A percentile compares a stretch with the other conserved stretches of the same genome.
Evolutionary conservation across 2,797 vertebrate genomes (phyloP).

Genomic region (Erpetoichthys calabaricus): DNA sequence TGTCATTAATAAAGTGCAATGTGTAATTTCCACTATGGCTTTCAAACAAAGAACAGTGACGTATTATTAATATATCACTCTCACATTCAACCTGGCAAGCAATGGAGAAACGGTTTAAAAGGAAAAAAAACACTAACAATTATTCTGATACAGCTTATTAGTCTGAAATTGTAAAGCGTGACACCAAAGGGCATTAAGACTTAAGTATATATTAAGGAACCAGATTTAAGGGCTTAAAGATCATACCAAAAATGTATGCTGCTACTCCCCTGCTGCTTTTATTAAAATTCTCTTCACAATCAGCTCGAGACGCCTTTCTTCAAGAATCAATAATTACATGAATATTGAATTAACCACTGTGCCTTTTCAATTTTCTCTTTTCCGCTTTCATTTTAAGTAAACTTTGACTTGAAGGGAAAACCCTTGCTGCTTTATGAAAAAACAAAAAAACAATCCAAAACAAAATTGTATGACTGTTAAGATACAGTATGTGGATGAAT

Average conservation of each 20-base stretch:
- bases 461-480: too few species aligned
- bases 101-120: constrained; percentile 41
- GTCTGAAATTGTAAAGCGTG: constrained; percentile 27
- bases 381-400: too few species aligned
- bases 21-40: constrained; percentile 31
- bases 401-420: too few species aligned
- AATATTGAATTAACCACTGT: constrained; percentile 4
- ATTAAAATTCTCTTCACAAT: constrained; percentile 6
- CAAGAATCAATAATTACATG: constrained; percentile 10
- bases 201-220: constrained; percentile 5
- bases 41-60: constrained; percentile 36
- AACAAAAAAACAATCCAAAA: too few species aligned
- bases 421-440: too few species aligned
- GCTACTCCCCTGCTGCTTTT: not conserved
- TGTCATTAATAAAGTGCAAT: constrained; percentile 28
- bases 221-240: constrained; percentile 2
- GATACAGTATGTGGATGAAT: too few species aligned
- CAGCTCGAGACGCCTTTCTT: constrained; percentile 2
- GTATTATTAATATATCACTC: constrained; percentile 47
- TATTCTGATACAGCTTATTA: constrained; percentile 41
- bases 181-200: constrained; percentile 15
- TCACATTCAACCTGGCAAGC: constrained; percentile 38
- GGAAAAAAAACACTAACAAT: constrained; percentile 47
- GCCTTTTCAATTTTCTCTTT: not conserved
- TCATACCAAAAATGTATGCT: constrained; percentile 2